Conservation (phyloP, 1,140 invertebrate genomes). For the Nephila pilipes region DNA sequence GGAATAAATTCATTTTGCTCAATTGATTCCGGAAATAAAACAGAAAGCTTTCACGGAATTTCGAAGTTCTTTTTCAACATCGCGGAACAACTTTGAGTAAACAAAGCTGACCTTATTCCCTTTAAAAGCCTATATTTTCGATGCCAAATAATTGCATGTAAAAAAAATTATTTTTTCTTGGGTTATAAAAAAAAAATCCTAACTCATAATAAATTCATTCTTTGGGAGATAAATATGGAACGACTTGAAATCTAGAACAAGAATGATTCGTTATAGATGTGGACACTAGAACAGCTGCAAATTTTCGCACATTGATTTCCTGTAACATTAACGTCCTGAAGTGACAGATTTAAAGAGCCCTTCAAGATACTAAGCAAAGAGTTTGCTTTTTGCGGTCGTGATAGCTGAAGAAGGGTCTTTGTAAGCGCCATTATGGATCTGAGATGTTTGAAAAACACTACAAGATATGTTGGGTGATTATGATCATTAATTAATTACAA, state of each 20-base stretch:
- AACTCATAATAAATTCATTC: no score
- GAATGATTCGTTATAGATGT: neutral
- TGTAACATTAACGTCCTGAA: neutral
- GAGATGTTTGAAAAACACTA: neutral
- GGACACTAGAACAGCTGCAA: slow-evolving; percentile 45
- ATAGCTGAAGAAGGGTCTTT: neutral
- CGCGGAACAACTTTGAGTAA: no score
- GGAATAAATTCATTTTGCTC: no score
- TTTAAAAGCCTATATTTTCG: no score
- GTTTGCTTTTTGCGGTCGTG: neutral
- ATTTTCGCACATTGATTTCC: slow-evolving; percentile 56
- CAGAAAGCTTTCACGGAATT: no score
- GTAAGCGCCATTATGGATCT: neutral
- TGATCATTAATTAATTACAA: neutral
- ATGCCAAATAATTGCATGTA: no score
- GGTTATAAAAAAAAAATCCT: no score
- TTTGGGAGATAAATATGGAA: no score
- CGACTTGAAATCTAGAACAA: neutral
- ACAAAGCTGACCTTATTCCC: no score
- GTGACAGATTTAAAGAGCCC: neutral
- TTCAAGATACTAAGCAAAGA: neutral
- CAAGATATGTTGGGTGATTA: neutral
- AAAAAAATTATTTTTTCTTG: no score
- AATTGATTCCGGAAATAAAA: no score
- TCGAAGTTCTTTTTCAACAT: no score